Evolutionary conservation across 2,888 invertebrate species (phyloP), one percentile per base, ranked within the genome.

Genomic region (Ophioninae sp.): DNA sequence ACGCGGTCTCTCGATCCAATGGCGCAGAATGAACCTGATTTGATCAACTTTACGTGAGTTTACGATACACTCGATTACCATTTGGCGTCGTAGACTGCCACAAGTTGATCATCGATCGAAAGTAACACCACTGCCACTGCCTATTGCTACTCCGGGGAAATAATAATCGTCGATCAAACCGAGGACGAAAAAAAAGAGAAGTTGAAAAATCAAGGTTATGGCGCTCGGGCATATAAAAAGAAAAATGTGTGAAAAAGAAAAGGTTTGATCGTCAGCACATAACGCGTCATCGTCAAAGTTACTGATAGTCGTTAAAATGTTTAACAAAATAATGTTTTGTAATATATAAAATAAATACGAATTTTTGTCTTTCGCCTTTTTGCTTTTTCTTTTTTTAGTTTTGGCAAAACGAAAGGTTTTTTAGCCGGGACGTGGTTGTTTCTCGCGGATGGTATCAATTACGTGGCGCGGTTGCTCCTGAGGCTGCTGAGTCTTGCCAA

Each of bases 251-350:
- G 39, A 59, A 30, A 50, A 61, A 39, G 62, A n/a, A n/a, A 67
- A 70, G 37, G 72, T 67, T 72, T 68, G 61, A 41, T 76, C 57
- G 68, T 80, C 37, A 73, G 67, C 75, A 75, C 39, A n/a, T 23
- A 64, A 76, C 70, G 73, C 76, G 30, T 69, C 67, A 59, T 77
- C 75, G 64, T 77, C 69, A 75, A 72, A 62, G 74, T 75, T 79
- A 76, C 59, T 61, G 59, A 37, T 76, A 82, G 74, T 82, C 79
- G 79, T 79, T 83, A 69, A 76, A 61, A 68, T 79, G 75, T 82
- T 82, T 79, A 82, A 79, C 75, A 82, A 80, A 80, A 69, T n/a
- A 80, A 77, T 68, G 76, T 83, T 83, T 83, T 83, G 59, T 83
- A 83, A 83, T 80, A 80, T 80, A 79, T 21, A 13, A 75, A 67